Conservation (phyloP, 2,888 invertebrate species). For the Lacanobia oleracea region DNA sequence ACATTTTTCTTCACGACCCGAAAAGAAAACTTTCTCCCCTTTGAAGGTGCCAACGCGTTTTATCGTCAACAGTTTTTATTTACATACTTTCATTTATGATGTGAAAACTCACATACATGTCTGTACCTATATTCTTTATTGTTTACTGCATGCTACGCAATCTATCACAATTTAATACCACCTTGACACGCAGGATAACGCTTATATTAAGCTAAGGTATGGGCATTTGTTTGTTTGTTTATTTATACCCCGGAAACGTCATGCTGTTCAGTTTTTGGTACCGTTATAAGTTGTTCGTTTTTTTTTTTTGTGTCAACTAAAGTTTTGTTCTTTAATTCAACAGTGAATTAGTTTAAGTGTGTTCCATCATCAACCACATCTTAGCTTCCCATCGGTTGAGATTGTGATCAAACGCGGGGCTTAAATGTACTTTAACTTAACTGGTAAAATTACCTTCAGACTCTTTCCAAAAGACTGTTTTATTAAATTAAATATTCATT, state of each 20-base stretch:
- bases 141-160: conserved; percentile 42
- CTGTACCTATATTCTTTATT: conserved; percentile 32
- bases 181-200: conserved; percentile 49
- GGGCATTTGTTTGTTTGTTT: conserved; percentile 32
- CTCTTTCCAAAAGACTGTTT: background rate
- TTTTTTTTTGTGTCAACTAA: too few relatives aligned
- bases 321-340: too few relatives aligned
- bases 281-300: too few relatives aligned
- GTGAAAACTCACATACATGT: conserved; percentile 25
- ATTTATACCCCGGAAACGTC: background rate
- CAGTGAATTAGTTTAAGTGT: too few relatives aligned
- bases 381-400: too few relatives aligned
- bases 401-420: too few relatives aligned
- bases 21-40: background rate
- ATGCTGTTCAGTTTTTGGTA: background rate
- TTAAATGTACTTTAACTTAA: too few relatives aligned
- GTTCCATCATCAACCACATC: too few relatives aligned
- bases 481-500: too few relatives aligned
- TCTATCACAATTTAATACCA: conserved; percentile 48
- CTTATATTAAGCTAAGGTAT: background rate
- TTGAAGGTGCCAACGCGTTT: background rate
- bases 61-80: conserved; percentile 17
- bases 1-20: background rate
- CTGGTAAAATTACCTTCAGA: background rate
- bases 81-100: conserved; percentile 25